These are phyloP conservation scores for Micronisus gabar DNA, from an alignment of 2,113 vertebrate genomes.

Conservation along the genomic window DNA sequence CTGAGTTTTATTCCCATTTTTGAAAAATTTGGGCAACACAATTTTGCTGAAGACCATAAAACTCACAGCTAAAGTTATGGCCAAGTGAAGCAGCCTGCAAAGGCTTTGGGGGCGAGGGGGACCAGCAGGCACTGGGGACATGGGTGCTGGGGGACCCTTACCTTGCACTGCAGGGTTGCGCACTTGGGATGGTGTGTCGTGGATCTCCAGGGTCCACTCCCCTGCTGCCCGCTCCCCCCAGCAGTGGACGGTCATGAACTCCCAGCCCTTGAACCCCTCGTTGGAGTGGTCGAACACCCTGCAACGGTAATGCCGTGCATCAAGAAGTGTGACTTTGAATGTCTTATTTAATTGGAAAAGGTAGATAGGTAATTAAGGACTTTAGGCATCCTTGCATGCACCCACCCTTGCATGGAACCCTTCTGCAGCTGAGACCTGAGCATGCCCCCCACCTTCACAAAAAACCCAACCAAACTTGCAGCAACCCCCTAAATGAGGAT, in stretches of 20 bases:
- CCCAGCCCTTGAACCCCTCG: slow-evolving; percentile 92
- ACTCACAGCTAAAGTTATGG: not conserved
- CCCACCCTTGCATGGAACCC: not conserved
- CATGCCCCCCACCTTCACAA: too few relatives aligned
- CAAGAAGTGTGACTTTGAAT: not conserved
- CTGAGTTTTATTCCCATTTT: not conserved
- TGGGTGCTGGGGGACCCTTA: slow-evolving; percentile 47
- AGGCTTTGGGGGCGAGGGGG: fast-evolving
- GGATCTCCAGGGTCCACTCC: slow-evolving; percentile 88
- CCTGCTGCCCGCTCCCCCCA: slow-evolving; percentile 89
- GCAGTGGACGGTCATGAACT: slow-evolving; percentile 94
- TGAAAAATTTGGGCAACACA: not conserved
- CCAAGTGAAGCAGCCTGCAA: not conserved
- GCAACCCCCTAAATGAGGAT: not conserved
- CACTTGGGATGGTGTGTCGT: slow-evolving; percentile 81
- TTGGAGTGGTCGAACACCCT: slow-evolving; percentile 85
- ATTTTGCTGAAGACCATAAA: not conserved
- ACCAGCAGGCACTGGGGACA: fast-evolving
- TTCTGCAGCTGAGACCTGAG: not conserved
- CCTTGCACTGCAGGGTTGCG: slow-evolving; percentile 84
- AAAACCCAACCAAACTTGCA: not conserved
- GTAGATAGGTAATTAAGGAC: not conserved
- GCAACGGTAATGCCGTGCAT: not conserved
- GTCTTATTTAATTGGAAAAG: not conserved
- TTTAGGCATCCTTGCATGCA: not conserved